A percentile compares a stretch with the other conserved stretches of the same genome.
phyloP scores from a whole-genome alignment of 1,140 invertebrate genomes.

The Lethocerus indicus region DNA sequence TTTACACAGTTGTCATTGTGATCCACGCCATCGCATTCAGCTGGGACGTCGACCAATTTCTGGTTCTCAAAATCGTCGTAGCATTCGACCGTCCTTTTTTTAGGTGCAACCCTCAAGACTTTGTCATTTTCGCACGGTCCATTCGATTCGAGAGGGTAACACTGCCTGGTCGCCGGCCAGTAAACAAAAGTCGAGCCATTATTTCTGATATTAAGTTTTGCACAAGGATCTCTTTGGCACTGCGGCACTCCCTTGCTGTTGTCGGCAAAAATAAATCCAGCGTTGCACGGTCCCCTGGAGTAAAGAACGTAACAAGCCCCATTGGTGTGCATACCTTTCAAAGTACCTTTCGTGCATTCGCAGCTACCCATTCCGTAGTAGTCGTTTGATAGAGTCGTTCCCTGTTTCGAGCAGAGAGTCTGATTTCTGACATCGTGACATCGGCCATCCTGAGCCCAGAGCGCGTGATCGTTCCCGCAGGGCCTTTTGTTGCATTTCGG shows the following conservation, averaged over 20 bases:
- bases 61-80: background rate
- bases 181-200: no score
- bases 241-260: background rate
- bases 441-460: slow-evolving; percentile 1
- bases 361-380: slow-evolving; percentile 6
- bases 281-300: slow-evolving; percentile 5
- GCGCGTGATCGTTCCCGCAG: slow-evolving; percentile 1
- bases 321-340: background rate
- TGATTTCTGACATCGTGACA: background rate
- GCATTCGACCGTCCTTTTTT: background rate
- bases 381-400: background rate
- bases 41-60: background rate
- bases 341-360: slow-evolving; percentile 1
- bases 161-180: background rate
- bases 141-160: background rate
- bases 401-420: background rate
- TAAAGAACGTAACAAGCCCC: slow-evolving; percentile 6
- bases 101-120: background rate
- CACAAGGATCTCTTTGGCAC: slow-evolving; percentile 3
- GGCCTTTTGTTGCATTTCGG: background rate
- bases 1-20: background rate
- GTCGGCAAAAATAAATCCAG: background rate
- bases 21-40: background rate
- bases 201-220: no score
- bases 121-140: slow-evolving; percentile 1